A percentile compares a stretch with the other conserved stretches of the same genome.
Evolutionary conservation across 2,888 invertebrate species (phyloP).

Genomic region (Hirudinaria manillensis): DNA sequence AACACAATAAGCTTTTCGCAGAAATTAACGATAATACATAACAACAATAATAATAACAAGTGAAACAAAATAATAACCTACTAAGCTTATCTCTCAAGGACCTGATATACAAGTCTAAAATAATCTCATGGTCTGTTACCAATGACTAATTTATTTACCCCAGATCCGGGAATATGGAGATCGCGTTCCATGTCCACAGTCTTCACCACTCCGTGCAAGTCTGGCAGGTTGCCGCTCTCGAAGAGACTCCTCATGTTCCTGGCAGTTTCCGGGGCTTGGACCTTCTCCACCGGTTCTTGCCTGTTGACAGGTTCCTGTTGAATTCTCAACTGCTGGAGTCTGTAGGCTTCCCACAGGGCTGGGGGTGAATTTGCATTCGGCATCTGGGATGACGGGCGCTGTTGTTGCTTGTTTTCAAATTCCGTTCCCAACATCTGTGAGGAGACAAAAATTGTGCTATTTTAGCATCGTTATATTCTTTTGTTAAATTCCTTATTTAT

Average conservation of each 20-base stretch:
- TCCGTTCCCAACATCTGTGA: background rate
- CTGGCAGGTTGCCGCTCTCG: slow-evolving; percentile 39
- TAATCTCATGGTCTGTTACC: no score
- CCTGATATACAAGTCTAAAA: no score
- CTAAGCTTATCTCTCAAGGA: no score
- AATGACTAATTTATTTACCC: background rate
- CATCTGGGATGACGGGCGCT: background rate
- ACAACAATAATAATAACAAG: no score
- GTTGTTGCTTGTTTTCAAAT: background rate
- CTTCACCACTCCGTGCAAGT: slow-evolving; percentile 35
- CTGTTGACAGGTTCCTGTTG: slow-evolving; percentile 37
- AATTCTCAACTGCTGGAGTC: background rate
- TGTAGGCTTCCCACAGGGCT: background rate
- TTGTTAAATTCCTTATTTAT: background rate
- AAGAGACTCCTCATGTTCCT: slow-evolving; percentile 38
- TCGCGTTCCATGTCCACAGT: slow-evolving; percentile 24
- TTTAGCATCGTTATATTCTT: background rate
- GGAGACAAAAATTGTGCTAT: background rate
- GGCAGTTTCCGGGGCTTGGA: slow-evolving; percentile 41
- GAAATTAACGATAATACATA: no score
- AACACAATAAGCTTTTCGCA: no score
- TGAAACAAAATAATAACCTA: no score
- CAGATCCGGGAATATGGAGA: slow-evolving; percentile 12
- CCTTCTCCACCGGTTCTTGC: slow-evolving; percentile 36
- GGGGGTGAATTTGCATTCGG: background rate